A percentile compares a stretch with the other conserved stretches of the same genome.
These are phyloP conservation scores for Salmo trutta DNA, from an alignment of 2,797 vertebrate genomes.

Conservation along the genomic window DNA sequence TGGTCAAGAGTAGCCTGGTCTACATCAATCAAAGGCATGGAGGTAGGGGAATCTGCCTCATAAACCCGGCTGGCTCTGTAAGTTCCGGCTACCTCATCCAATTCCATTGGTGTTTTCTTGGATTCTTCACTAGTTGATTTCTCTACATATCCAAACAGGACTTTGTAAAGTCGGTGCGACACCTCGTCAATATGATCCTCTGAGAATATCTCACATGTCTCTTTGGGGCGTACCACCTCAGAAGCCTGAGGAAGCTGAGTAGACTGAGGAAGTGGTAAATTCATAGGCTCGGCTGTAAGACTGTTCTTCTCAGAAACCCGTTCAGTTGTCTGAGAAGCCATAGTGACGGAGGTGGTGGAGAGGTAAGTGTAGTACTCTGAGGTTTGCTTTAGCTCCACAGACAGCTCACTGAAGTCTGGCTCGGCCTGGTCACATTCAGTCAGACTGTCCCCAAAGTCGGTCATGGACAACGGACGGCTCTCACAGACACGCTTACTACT, in stretches of 20 bases:
- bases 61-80: slow-evolving; percentile 4
- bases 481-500: slow-evolving; percentile 51
- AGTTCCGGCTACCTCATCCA: slow-evolving; percentile 28
- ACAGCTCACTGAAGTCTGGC: slow-evolving; percentile 69
- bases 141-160: slow-evolving; percentile 64
- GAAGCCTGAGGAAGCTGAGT: slow-evolving; percentile 6
- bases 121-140: slow-evolving; percentile 40
- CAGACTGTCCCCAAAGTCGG: slow-evolving; percentile 74
- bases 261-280: slow-evolving; percentile 22
- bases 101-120: slow-evolving; percentile 27
- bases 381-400: slow-evolving; percentile 59
- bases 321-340: slow-evolving; percentile 17
- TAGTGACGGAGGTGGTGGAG: slow-evolving; percentile 19
- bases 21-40: slow-evolving; percentile 24
- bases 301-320: slow-evolving; percentile 26
- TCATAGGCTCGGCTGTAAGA: slow-evolving; percentile 16
- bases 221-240: slow-evolving; percentile 10
- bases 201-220: slow-evolving; percentile 44
- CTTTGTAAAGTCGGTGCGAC: slow-evolving; percentile 68
- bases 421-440: slow-evolving; percentile 72
- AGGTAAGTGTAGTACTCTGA: slow-evolving; percentile 33
- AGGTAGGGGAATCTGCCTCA: slow-evolving; percentile 29
- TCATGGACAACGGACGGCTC: slow-evolving; percentile 46
- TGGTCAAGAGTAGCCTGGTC: slow-evolving; percentile 25
- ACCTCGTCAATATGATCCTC: slow-evolving; percentile 65